Evolutionary conservation across 1,140 invertebrate species (phyloP), one percentile per base, ranked within the genome.

Genomic region (Callitettix versicolor): DNA sequence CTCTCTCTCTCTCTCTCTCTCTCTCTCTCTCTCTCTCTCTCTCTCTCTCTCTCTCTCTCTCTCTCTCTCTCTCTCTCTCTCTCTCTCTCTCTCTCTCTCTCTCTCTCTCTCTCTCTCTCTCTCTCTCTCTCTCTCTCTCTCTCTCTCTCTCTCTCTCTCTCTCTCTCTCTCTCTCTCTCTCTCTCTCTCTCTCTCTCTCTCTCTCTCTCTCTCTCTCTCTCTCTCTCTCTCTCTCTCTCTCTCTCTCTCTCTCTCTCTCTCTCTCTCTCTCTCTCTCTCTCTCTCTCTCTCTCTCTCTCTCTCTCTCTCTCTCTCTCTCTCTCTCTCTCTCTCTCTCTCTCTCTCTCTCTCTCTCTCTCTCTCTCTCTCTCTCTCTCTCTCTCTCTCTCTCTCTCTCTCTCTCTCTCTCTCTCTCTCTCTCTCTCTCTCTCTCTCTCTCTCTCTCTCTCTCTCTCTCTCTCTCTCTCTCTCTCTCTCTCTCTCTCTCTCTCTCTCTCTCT

Each of bases 261-360:
- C 43, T 22, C 43, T 43, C 38, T 46, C 40, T 42, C 20, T 34
- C 38, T 38, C 24, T 15, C 22, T 12, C 55, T 55, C 50, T 51
- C 24, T 41, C 51, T 15, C 50, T 14, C 38, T 43, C 15, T 21
- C 24, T 24, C 34, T 30, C 22, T 26, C 18, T 41, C 20, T 30
- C 2, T 55, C 26, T 3, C 24, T 41, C 14, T 24, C 14, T 21
- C 18, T 9, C 24, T 18, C 2, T 26, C 12, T 33, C 53, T 17
- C 18, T 26, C 22, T 53, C 47, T 20, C 30, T 17, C 38, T 41
- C 17, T 20, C 30, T 18, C 30, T 53, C 30, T 22, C 20, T 18
- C 3, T 24, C 21, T n/a, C 36, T 17, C 3, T 34, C 54, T 20
- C 33, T 33, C 34, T 33, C 20, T 33, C 14, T 15, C 47, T 15